A percentile compares a stretch with the other conserved stretches of the same genome.
Conservation (phyloP, 2,797 vertebrate genomes). For the Miopithecus talapoin region DNA sequence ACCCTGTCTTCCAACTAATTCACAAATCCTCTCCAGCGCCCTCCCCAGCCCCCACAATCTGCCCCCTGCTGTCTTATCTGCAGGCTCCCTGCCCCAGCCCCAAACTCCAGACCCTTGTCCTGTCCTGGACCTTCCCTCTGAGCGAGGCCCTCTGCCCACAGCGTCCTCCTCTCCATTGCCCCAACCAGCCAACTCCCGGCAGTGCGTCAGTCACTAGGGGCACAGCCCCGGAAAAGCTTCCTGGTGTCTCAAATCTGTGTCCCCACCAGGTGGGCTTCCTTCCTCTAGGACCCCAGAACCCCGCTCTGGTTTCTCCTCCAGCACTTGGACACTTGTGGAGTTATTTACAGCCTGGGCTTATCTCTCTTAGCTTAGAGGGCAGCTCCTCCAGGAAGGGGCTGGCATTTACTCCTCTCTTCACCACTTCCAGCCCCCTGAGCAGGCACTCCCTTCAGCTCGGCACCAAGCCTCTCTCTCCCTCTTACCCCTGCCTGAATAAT, state of each 20-base stretch:
- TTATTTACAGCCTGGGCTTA: conserved; percentile 71
- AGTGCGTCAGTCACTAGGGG: not conserved
- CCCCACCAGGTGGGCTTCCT: not conserved
- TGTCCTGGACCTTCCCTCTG: not conserved
- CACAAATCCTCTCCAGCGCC: not conserved
- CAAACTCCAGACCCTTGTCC: not conserved
- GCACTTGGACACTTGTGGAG: conserved; percentile 35
- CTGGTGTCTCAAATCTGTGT: not conserved
- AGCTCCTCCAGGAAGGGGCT: conserved; percentile 59
- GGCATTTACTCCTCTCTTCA: not conserved
- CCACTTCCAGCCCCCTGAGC: not conserved
- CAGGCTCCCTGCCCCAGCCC: not conserved
- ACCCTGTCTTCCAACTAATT: conserved; percentile 19
- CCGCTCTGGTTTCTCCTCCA: not conserved
- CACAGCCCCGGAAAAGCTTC: not conserved
- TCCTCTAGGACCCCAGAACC: not conserved
- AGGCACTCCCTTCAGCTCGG: not conserved
- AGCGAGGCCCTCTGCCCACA: not conserved
- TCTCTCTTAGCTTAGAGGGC: conserved; percentile 57
- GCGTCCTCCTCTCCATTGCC: not conserved
- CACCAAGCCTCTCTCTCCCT: not conserved
- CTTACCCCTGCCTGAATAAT: not conserved
- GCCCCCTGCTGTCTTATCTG: conserved; percentile 43
- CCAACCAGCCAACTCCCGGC: not conserved
- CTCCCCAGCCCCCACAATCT: not conserved